These are phyloP conservation scores for Hydrotaea cyrtoneurina DNA, from an alignment of 2,888 invertebrate species.

Conservation along the genomic window DNA sequence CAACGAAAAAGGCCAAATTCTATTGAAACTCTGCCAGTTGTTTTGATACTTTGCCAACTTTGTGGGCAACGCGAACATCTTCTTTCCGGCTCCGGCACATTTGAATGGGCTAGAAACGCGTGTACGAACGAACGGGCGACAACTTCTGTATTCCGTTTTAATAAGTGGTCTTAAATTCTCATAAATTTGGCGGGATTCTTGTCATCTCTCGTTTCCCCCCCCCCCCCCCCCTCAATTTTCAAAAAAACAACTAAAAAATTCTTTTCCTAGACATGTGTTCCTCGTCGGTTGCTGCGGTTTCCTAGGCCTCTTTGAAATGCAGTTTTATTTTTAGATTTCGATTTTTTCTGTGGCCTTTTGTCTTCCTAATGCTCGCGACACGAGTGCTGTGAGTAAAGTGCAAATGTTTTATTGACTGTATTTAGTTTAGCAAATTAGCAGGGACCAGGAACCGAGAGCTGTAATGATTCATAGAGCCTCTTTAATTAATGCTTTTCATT, in stretches of 20 bases:
- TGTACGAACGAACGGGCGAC: neutral
- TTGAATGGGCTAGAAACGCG: neutral
- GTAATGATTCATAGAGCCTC: conserved; percentile 32
- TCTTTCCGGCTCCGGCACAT: neutral
- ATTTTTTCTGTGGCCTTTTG: neutral
- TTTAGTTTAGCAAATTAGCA: conserved; percentile 64
- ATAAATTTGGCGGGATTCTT: conserved; percentile 41
- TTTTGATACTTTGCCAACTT: conserved; percentile 27
- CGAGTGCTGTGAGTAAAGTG: neutral
- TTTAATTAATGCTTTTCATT: conserved; percentile 32
- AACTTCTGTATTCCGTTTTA: conserved; percentile 3
- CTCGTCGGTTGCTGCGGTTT: neutral
- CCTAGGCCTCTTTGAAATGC: neutral
- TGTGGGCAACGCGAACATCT: neutral
- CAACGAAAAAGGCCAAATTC: neutral
- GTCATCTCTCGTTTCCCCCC: neutral
- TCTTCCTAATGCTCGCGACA: neutral
- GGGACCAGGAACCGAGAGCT: neutral
- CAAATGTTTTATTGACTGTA: conserved; percentile 36
- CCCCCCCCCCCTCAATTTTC: too few relatives aligned
- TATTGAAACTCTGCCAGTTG: neutral
- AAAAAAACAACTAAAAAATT: neutral
- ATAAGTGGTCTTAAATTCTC: conserved; percentile 55
- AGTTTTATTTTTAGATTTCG: neutral
- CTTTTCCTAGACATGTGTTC: neutral